Base-by-base conservation (phyloP, 2,797 vertebrate genomes). In the Acipenser transmontanus region DNA sequence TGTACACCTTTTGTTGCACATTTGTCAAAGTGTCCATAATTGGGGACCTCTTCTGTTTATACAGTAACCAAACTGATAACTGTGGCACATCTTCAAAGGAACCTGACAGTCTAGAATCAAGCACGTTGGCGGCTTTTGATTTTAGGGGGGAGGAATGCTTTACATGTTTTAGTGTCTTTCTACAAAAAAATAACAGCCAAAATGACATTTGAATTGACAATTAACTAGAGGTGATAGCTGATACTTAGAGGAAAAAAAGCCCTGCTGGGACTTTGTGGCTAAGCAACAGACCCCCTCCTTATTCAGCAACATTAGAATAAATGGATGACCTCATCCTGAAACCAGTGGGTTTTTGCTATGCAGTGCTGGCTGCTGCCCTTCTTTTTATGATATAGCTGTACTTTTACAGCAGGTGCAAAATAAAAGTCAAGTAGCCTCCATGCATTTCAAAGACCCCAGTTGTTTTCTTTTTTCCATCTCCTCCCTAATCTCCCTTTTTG, bases 241-340 rank as follows among this genome's bases (percentile, higher is more conserved):
- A 85, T 79, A 66, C 80, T 75, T 79, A 73, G 74, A n/a, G 68
- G 75, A 57, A 75, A 78, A 74, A 78, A 81, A 86, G 86, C 89
- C 88, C 92, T 88, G 86, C 84, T 85, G 85, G 90, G 89, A 90
- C 87, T 91, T 90, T 84, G 85, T 85, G 80, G 85, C 84, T 86
- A 85, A 76, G 84, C 84, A 86, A 87, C 87, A 78, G 77, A 79
- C 82, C 80, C 79, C 78, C 83, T 78, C 81, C 72, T 69, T 67
- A 77, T 72, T 80, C 81, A 81, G 83, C 71, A 70, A 77, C 81
- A 80, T 69, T 81, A 77, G 77, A 82, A 84, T 71, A 77, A 81
- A 84, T 70, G 80, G 84, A 86, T 88, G 84, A 87, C 78, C 86
- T 88, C 88, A 87, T 87, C 84, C 74, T 75, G 83, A 82, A 80